Evolutionary conservation across 2,797 vertebrate genomes (phyloP).

Genomic region (Aldrovandia affinis): DNA sequence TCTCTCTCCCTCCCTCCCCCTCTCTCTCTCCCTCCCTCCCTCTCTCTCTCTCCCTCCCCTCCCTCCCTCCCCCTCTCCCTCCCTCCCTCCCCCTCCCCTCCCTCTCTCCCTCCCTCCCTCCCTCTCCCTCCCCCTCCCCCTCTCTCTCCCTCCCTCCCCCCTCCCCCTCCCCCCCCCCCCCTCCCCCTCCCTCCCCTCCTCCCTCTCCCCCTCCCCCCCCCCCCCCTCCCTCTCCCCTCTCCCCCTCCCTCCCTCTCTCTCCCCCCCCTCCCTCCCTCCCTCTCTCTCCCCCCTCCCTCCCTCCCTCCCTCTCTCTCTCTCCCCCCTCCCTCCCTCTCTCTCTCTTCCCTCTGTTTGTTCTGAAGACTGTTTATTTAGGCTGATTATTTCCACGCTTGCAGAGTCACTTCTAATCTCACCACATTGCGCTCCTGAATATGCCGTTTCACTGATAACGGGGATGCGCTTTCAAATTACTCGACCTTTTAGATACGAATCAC

Average conservation of each 20-base stretch:
- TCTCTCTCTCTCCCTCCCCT: constrained; percentile 6
- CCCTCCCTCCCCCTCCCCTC: constrained; percentile 3
- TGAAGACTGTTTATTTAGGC: constrained; percentile 13
- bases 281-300: not conserved
- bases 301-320: not conserved
- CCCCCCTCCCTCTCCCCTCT: not conserved
- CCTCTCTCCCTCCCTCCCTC: not conserved
- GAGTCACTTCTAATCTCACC: constrained; percentile 20
- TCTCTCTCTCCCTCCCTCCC: not conserved
- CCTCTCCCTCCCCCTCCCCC: not conserved
- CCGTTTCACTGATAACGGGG: constrained; percentile 43
- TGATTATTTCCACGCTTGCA: not conserved
- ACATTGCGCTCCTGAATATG: constrained; percentile 39
- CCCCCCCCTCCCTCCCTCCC: not conserved
- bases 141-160: not conserved
- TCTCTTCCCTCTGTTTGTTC: constrained; percentile 15
- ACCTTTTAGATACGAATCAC: constrained; percentile 51
- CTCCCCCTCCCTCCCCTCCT: not conserved
- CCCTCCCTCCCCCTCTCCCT: not conserved
- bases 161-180: not conserved
- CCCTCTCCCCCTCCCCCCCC: not conserved
- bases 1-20: too few species aligned
- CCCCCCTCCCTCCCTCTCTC: not conserved
- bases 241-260: too few species aligned
- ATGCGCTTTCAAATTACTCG: constrained; percentile 45